Base-by-base conservation (phyloP, 2,888 invertebrate genomes). In the Oscheius sp. region DNA sequence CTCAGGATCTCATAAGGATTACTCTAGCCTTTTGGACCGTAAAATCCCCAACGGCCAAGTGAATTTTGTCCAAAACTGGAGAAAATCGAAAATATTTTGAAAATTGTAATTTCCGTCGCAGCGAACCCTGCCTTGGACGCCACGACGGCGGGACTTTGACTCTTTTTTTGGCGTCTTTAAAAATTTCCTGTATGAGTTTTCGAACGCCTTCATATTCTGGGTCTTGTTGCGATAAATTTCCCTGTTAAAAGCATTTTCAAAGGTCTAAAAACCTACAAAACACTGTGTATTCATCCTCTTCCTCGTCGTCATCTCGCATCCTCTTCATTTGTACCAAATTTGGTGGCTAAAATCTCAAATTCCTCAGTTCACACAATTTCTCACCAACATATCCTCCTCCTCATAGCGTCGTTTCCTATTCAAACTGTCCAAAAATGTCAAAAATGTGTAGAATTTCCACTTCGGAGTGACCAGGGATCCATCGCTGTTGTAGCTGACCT, bases 381-480 rank as follows among this genome's bases (percentile, higher is more conserved):
- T 66, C 16, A 66, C 66, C 52, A 72, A n/a, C 35, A 45, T 18
- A 2, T 73, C 64, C 41, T 45, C 59, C 41, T 73, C 35, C 35
- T 46, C 61, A 61, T 23, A 25, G 52, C 56, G 29, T 21, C 66
- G 21, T 49, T 66, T 66, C 66, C 74, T 6, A 29, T 23, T 55
- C 58, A 49, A 18, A 7, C 23, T n/a, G 18, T 80, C 75, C 9
- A 77, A 66, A 58, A 78, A 76, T 45, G 66, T 68, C 18, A 78
- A 52, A 2, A 64, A 59, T 12, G 69, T 55, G 53, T 63, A 78
- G 35, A 80, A 80, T 64, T 80, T 80, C 80, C 80, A 80, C 58
- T 78, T 80, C 5, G 80, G 80, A 2, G 63, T 74, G 6, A 78
- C 78, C n/a, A 74, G 16, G 52, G 74, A 61, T 1, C 80, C 80